Percentiles rank a stretch among this genome's conserved stretches.
These are phyloP conservation scores for Prinia subflava DNA, from an alignment of 2,113 vertebrate species.

Conservation along the genomic window DNA sequence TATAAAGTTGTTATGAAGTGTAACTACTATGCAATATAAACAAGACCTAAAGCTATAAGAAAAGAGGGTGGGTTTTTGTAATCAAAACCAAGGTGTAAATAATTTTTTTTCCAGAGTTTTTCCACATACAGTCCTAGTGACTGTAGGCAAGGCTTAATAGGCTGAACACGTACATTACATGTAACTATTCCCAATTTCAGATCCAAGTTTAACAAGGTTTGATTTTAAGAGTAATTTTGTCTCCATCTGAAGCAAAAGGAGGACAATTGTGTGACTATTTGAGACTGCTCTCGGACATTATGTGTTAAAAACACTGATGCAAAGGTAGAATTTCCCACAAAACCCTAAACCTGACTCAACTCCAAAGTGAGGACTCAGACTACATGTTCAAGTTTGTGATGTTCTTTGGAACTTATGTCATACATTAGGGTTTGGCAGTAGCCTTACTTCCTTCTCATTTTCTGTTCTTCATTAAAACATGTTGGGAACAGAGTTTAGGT, in stretches of 20 bases:
- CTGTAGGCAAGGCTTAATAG: background rate
- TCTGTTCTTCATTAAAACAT: conserved; percentile 70
- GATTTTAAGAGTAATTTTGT: background rate
- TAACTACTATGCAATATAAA: background rate
- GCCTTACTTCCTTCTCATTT: conserved; percentile 16
- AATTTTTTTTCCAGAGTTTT: background rate
- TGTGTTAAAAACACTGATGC: background rate
- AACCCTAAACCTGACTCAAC: background rate
- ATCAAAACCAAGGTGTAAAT: background rate
- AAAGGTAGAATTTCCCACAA: background rate
- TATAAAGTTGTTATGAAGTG: background rate
- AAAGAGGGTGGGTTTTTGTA: background rate
- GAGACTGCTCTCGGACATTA: background rate
- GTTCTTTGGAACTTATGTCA: conserved; percentile 11
- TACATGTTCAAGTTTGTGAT: background rate
- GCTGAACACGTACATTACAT: background rate
- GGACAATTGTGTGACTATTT: background rate
- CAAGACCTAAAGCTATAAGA: background rate
- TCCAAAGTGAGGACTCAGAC: background rate
- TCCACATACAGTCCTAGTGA: background rate
- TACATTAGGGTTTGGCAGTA: conserved; percentile 52
- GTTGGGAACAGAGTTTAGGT: conserved; percentile 36
- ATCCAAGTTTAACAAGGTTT: background rate
- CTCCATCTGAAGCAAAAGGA: background rate
- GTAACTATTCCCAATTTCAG: background rate